Base-by-base conservation (phyloP, 2,888 invertebrate genomes). In the Micropterix aruncella region DNA sequence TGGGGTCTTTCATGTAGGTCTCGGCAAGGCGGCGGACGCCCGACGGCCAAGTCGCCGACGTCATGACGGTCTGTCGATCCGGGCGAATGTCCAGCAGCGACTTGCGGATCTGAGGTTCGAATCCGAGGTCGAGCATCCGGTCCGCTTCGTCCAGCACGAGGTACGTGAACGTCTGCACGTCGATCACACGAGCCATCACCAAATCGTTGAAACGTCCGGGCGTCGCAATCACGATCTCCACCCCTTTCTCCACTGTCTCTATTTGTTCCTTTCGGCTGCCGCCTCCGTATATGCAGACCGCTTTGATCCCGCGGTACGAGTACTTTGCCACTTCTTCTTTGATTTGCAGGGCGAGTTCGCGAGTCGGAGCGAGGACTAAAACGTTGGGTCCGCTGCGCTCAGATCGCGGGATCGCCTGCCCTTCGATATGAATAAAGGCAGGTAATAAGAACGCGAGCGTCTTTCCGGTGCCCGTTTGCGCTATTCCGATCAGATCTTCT, bases 11-110 rank as follows among this genome's bases (percentile, higher is more conserved):
- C 83, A 92, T 89, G 58, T 94, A 95, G 1, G 80, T 79, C 50
- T 83, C 75, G 0, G 93, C 94, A 38, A 96, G 67, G 15, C 87
- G 73, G 14, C 92, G 75, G 1, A 96, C 94, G 38, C 83, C 88
- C 43, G 75, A 66, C 0, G 95, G 95, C 96, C 95, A 96, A 0
- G 96, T 96, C 12, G 96, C 96, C 58, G 87, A 88, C 0, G 95
- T 96, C 93, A 96, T 93, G 0, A 95, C 80, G n/a, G 92, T 92
- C 60, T 96, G 94, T 44, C 93, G 67, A 57, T 91, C 91, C 4
- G 92, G 90, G 44, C 91, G 75, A 16, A 92, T 79, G 56, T 84
- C 81, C 46, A 86, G 70, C 51, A 92, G 64, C 12, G 85, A 79
- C 58, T 85, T 86, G 37, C 87, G 77, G 50, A 96, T 97, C 74